Conservation (phyloP, 2,797 vertebrate species). For the Gephyroberyx darwinii region DNA sequence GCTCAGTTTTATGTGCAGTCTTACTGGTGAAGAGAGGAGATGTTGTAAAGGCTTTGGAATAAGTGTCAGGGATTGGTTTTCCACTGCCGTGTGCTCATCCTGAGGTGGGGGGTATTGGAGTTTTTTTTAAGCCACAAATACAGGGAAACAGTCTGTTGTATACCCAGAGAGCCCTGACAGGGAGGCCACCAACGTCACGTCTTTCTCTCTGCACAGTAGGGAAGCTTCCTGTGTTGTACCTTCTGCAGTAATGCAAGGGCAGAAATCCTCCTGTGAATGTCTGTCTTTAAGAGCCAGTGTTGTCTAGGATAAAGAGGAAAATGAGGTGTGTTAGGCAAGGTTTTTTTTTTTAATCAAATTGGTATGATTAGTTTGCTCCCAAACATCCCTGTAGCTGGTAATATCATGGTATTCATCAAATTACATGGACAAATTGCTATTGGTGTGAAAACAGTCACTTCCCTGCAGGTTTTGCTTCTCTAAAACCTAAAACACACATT, state of each 20-base stretch:
- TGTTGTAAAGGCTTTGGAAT: not conserved
- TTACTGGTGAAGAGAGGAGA: not conserved
- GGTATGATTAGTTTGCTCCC: too few relatives aligned
- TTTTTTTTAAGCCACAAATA: slow-evolving; percentile 6
- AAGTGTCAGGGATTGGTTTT: not conserved
- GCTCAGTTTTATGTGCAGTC: not conserved
- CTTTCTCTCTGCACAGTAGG: slow-evolving; percentile 65
- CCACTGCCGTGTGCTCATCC: not conserved
- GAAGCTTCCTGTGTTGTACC: slow-evolving; percentile 74
- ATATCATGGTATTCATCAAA: too few relatives aligned
- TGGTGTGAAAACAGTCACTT: too few relatives aligned
- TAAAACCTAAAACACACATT: too few relatives aligned
- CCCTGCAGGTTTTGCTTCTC: too few relatives aligned
- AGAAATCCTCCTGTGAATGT: slow-evolving; percentile 11
- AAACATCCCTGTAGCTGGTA: too few relatives aligned
- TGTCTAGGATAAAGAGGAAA: not conserved
- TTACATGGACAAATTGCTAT: too few relatives aligned
- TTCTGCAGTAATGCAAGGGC: slow-evolving; percentile 48
- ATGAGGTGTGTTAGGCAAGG: not conserved
- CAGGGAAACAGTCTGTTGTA: slow-evolving; percentile 1
- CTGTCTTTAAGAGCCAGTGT: slow-evolving; percentile 19
- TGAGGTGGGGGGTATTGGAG: not conserved
- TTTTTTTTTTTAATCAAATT: too few relatives aligned
- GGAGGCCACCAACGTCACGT: slow-evolving; percentile 47
- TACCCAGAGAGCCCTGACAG: not conserved